Conservation (phyloP, 2,888 invertebrate species). For the Phengaris arion region DNA sequence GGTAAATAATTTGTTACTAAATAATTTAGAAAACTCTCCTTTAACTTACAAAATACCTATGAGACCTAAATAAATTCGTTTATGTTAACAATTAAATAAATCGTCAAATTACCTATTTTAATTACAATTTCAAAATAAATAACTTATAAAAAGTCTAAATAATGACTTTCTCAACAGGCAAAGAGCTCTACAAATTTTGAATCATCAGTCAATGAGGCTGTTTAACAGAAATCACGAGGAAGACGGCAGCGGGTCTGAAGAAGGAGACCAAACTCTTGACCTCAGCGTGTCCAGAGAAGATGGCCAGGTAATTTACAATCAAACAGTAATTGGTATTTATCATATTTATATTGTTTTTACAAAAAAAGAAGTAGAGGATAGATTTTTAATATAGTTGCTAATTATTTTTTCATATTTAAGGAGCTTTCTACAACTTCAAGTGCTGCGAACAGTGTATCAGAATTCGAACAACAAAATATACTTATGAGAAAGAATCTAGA, state of each 20-base stretch:
- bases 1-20: conserved; percentile 46
- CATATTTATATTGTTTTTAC: not conserved
- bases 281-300: conserved; percentile 75
- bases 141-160: too few species aligned
- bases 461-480: conserved; percentile 72
- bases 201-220: conserved; percentile 71
- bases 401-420: conserved; percentile 42
- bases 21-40: not conserved
- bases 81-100: too few species aligned
- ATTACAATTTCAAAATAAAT: too few species aligned
- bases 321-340: not conserved
- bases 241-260: conserved; percentile 73
- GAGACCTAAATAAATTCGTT: too few species aligned
- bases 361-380: conserved; percentile 18
- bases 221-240: conserved; percentile 68
- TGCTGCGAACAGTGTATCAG: conserved; percentile 74
- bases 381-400: conserved; percentile 5
- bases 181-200: conserved; percentile 72
- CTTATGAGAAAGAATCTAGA: conserved; percentile 76
- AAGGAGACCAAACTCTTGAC: conserved; percentile 75
- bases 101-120: too few species aligned
- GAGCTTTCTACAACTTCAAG: conserved; percentile 76
- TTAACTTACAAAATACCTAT: too few species aligned
- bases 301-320: conserved; percentile 59
- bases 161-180: conserved; percentile 51